Evolutionary conservation across 1,140 invertebrate genomes (phyloP).

Genomic region (Drosophila truncata): DNA sequence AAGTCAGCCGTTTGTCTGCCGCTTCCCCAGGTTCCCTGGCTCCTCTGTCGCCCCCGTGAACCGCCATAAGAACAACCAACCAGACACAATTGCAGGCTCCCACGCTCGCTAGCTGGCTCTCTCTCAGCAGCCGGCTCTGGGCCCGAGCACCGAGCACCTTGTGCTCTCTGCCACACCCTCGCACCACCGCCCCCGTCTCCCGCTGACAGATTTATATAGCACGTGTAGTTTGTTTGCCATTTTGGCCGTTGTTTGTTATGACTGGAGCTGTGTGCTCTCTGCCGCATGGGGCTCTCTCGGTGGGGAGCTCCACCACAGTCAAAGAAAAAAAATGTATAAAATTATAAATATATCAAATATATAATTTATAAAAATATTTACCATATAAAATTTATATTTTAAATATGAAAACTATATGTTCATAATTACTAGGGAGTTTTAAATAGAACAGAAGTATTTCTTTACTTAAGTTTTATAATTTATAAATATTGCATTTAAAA

Average conservation of each 20-base stretch:
- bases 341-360: too few relatives aligned
- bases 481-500: not conserved
- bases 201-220: conserved; percentile 24
- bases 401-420: not conserved
- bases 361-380: too few relatives aligned
- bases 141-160: not conserved
- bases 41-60: not conserved
- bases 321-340: conserved; percentile 1
- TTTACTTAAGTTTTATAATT: not conserved
- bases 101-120: conserved; percentile 10
- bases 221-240: conserved; percentile 74
- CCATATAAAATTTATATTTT: too few relatives aligned
- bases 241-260: conserved; percentile 73
- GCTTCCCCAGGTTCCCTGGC: conserved; percentile 12
- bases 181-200: not conserved
- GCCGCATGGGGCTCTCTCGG: conserved; percentile 14
- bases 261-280: conserved; percentile 49
- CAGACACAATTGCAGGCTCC: conserved; percentile 47
- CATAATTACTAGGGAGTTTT: not conserved
- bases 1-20: conserved; percentile 34
- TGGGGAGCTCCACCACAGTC: not conserved
- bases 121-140: conserved; percentile 13
- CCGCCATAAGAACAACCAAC: conserved; percentile 14
- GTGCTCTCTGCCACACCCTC: conserved; percentile 1
- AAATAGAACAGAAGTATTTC: not conserved